Conservation (phyloP, 1,140 invertebrate species). For the Agraylea sexmaculata region DNA sequence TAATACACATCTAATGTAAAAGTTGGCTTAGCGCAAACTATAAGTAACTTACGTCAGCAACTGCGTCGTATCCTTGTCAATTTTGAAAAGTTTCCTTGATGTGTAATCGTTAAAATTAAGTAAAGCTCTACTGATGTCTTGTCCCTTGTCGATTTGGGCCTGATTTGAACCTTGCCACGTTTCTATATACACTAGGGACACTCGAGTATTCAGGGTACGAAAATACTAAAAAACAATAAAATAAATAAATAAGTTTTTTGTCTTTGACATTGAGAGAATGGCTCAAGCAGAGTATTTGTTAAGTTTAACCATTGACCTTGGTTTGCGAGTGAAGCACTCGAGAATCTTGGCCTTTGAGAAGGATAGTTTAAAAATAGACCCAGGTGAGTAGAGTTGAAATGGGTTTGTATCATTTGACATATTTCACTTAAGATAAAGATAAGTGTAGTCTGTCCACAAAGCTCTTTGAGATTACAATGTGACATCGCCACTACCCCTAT, state of each 20-base stretch:
- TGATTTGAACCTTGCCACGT: slow-evolving; percentile 87
- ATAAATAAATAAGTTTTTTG: slow-evolving; percentile 5
- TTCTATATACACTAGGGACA: slow-evolving; percentile 92
- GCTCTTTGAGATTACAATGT: too few relatives aligned
- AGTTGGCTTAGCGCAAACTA: neutral
- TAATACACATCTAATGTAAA: neutral
- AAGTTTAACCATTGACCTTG: too few relatives aligned
- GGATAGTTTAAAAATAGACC: too few relatives aligned
- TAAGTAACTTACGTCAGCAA: slow-evolving; percentile 71
- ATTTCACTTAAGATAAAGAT: too few relatives aligned
- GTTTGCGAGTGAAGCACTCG: too few relatives aligned
- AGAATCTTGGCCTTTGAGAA: neutral
- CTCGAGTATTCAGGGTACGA: slow-evolving; percentile 80
- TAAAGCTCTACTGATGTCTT: slow-evolving; percentile 77
- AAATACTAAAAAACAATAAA: slow-evolving; percentile 61
- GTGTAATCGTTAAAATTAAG: slow-evolving; percentile 85
- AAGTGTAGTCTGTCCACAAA: too few relatives aligned
- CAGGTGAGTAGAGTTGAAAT: too few relatives aligned
- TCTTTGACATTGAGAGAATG: neutral
- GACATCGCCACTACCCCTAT: too few relatives aligned
- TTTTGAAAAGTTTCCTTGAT: slow-evolving; percentile 65
- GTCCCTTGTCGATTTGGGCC: slow-evolving; percentile 63
- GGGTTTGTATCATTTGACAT: too few relatives aligned
- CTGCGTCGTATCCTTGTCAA: slow-evolving; percentile 81
- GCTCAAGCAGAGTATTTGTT: too few relatives aligned